Evolutionary conservation across 1,140 invertebrate genomes (phyloP).

Genomic region (Saccostrea echinata): DNA sequence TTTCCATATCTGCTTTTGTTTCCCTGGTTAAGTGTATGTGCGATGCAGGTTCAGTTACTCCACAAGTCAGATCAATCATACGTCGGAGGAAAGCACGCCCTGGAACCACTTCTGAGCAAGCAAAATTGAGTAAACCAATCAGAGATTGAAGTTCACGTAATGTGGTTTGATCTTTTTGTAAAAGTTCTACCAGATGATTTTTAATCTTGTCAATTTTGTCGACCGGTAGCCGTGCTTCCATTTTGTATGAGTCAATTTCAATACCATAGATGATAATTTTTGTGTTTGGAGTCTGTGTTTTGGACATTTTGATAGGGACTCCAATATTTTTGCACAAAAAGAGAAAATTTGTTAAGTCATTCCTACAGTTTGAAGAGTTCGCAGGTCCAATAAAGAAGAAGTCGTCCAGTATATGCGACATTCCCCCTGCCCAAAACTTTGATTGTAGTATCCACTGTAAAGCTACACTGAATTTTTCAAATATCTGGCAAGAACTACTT

Average conservation of each 20-base stretch:
- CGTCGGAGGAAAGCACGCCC: conserved; percentile 48
- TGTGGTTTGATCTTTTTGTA: too few species aligned
- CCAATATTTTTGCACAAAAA: conserved; percentile 43
- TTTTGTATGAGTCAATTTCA: conserved; percentile 41
- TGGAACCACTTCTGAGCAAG: conserved; percentile 31
- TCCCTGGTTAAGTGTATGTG: too few species aligned
- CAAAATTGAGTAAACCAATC: conserved; percentile 46
- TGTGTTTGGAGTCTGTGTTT: conserved; percentile 47
- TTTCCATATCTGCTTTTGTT: too few species aligned
- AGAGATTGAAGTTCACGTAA: conserved; percentile 48
- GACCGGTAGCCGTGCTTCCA: conserved; percentile 3
- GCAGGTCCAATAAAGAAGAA: conserved; percentile 58
- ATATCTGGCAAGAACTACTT: conserved; percentile 1
- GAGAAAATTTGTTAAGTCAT: conserved; percentile 30
- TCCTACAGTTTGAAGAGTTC: neutral
- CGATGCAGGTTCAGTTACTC: too few species aligned
- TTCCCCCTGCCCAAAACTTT: conserved; percentile 12
- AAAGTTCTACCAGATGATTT: too few species aligned
- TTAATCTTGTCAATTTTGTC: too few species aligned
- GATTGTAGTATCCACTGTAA: conserved; percentile 52
- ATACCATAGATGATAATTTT: conserved; percentile 52
- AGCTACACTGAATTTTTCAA: neutral
- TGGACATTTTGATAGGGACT: conserved; percentile 53
- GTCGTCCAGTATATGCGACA: conserved; percentile 59
- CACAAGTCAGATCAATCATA: too few species aligned